phyloP scores from a whole-genome alignment of 2,888 invertebrate genomes.

The Apeira syringaria region DNA sequence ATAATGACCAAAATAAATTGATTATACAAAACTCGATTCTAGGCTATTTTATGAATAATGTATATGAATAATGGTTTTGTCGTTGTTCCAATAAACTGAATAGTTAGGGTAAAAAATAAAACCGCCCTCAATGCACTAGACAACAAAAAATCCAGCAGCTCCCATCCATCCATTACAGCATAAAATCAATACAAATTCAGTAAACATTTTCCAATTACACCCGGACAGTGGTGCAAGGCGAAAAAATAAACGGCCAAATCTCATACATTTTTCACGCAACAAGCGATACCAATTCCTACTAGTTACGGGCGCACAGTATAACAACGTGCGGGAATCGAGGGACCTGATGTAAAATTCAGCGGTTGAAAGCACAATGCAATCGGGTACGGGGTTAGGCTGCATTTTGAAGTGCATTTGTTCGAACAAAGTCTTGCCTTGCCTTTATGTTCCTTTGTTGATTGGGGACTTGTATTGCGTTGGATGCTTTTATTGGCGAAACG shows the following conservation, averaged over 20 bases:
- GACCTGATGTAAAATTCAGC: constrained; percentile 71
- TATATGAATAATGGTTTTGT: too few relatives aligned
- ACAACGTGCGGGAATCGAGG: constrained; percentile 44
- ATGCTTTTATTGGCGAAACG: background rate
- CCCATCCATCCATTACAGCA: constrained; percentile 4
- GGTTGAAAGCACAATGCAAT: constrained; percentile 74
- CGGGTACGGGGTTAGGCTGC: constrained; percentile 64
- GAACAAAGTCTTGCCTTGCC: constrained; percentile 48
- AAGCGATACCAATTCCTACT: constrained; percentile 73
- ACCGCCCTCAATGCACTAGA: constrained; percentile 1
- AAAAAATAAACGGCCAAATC: constrained; percentile 75
- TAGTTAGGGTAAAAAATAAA: too few relatives aligned
- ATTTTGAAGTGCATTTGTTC: constrained; percentile 52
- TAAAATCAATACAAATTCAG: constrained; percentile 33
- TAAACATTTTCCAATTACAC: constrained; percentile 68
- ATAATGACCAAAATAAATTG: too few relatives aligned
- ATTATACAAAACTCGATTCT: too few relatives aligned
- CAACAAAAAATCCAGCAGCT: constrained; percentile 1
- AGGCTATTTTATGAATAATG: too few relatives aligned
- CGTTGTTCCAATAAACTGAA: too few relatives aligned
- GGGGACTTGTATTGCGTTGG: constrained; percentile 16
- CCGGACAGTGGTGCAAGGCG: constrained; percentile 54
- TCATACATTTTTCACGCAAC: constrained; percentile 75
- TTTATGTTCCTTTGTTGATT: constrained; percentile 44
- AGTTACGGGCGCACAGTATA: constrained; percentile 60